Conservation (phyloP, 2,888 invertebrate genomes). For the Dioctria linearis region DNA sequence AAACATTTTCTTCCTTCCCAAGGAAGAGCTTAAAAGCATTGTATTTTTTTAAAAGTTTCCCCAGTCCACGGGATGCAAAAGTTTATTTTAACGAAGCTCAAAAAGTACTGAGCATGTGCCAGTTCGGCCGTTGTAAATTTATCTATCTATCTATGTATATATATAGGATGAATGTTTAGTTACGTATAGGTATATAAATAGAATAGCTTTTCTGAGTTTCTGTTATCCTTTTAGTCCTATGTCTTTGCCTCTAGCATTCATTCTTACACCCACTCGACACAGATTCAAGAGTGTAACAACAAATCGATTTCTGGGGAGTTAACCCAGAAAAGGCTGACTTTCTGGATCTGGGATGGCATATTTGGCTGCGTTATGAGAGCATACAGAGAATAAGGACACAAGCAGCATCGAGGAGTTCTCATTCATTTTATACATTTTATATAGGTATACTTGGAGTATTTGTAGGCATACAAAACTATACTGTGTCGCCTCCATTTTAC, state of each 20-base stretch:
- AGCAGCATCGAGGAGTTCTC: too few relatives aligned
- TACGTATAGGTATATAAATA: neutral
- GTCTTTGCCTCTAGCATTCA: constrained; percentile 15
- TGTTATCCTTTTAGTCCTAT: neutral
- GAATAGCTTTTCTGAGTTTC: neutral
- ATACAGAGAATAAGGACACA: too few relatives aligned
- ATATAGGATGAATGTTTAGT: neutral
- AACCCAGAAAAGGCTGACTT: constrained; percentile 46
- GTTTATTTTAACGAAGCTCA: constrained; percentile 22
- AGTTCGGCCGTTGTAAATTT: constrained; percentile 18
- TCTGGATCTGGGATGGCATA: constrained; percentile 29
- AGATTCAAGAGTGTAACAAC: constrained; percentile 31
- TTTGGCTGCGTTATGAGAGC: neutral
- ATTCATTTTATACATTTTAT: too few relatives aligned
- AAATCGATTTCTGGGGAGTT: constrained; percentile 47
- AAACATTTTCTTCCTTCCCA: too few relatives aligned
- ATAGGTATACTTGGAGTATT: too few relatives aligned
- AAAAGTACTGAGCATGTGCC: constrained; percentile 32
- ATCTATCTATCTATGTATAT: too few relatives aligned
- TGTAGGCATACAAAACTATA: neutral
- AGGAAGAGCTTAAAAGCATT: too few relatives aligned
- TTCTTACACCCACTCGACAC: constrained; percentile 46
- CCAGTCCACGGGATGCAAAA: constrained; percentile 1
- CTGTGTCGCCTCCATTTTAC: neutral
- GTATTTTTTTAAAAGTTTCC: neutral